Percentiles rank a stretch among this genome's conserved stretches.
These are phyloP conservation scores for Sebastes schlegelii DNA, from an alignment of 2,113 vertebrate genomes.

Conservation along the genomic window DNA sequence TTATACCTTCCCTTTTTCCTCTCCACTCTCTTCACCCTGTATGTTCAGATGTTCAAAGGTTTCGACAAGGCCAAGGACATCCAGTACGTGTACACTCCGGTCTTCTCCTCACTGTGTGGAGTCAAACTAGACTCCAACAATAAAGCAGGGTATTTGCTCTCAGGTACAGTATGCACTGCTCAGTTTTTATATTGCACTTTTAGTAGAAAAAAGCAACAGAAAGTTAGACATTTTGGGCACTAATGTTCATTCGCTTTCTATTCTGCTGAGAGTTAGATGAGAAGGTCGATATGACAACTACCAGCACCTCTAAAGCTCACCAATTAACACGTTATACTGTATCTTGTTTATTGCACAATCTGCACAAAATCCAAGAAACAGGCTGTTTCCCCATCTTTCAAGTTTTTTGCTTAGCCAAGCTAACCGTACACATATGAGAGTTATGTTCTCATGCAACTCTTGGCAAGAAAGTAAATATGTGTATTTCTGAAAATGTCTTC, in stretches of 20 bases:
- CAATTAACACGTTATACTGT: neutral
- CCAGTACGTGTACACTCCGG: slow-evolving; percentile 92
- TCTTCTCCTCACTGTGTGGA: slow-evolving; percentile 91
- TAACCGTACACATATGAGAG: neutral
- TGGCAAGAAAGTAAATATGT: neutral
- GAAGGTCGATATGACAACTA: neutral
- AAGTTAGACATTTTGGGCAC: neutral
- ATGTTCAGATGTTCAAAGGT: slow-evolving; percentile 94
- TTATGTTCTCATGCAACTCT: neutral
- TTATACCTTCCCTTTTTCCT: neutral
- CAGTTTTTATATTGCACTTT: neutral
- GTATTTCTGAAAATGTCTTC: neutral
- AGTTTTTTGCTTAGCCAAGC: neutral
- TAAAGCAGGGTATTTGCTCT: slow-evolving; percentile 92
- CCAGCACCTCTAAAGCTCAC: neutral
- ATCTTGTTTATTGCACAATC: neutral
- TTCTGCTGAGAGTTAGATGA: neutral
- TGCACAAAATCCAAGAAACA: neutral
- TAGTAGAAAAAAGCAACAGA: neutral
- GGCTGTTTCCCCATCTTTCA: neutral
- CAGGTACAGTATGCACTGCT: slow-evolving; percentile 84
- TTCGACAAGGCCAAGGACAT: slow-evolving; percentile 92
- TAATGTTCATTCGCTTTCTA: neutral
- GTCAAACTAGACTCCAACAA: slow-evolving; percentile 90
- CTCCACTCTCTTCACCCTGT: slow-evolving; percentile 2